Conservation (phyloP, 1,140 invertebrate genomes). For the Trichonephila inaurata region DNA sequence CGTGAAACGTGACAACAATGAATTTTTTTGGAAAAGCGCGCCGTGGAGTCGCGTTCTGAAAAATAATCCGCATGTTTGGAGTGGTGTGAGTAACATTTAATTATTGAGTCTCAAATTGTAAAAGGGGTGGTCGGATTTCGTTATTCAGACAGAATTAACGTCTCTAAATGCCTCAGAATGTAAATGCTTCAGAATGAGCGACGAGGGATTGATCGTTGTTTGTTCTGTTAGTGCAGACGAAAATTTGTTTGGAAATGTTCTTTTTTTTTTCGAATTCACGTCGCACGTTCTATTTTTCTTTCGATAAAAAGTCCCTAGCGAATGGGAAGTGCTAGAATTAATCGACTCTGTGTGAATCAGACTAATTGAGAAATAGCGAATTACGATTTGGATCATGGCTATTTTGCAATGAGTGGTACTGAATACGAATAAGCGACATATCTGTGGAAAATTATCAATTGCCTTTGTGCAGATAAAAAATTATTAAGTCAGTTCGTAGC, state of each 20-base stretch:
- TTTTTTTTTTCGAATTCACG: not conserved
- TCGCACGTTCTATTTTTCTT: not conserved
- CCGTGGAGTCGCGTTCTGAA: not conserved
- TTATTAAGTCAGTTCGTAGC: not conserved
- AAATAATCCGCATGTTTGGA: not conserved
- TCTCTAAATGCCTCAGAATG: not conserved
- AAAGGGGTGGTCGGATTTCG: not conserved
- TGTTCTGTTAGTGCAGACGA: not conserved
- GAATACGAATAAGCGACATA: not conserved
- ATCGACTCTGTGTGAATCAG: not conserved
- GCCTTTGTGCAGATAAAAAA: not conserved
- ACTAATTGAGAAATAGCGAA: not conserved
- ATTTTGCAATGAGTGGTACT: not conserved
- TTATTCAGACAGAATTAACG: not conserved
- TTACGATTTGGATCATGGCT: not conserved
- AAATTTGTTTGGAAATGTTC: not conserved
- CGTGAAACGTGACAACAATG: constrained; percentile 6
- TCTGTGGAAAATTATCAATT: not conserved
- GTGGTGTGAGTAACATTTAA: not conserved
- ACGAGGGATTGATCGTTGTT: not conserved
- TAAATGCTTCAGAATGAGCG: not conserved
- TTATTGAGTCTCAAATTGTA: not conserved
- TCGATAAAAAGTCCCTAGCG: constrained; percentile 1
- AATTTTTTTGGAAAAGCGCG: constrained; percentile 8
- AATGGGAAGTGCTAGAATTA: not conserved